A percentile compares a stretch with the other conserved stretches of the same genome.
These are phyloP conservation scores for Galaxias olidus DNA, from an alignment of 2,797 vertebrate genomes.

Conservation along the genomic window DNA sequence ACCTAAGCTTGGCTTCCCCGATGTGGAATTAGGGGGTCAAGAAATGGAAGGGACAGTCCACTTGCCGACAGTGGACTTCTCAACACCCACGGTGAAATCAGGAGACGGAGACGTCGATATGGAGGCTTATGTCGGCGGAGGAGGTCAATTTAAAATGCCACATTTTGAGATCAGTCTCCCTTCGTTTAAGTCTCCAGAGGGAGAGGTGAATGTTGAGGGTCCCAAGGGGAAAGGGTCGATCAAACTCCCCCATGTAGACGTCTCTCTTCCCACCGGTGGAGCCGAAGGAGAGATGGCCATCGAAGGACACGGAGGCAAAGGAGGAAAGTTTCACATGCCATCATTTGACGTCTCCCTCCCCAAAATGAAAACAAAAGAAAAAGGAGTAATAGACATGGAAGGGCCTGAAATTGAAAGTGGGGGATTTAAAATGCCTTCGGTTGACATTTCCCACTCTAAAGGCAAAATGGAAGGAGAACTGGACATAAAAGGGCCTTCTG, in stretches of 20 bases:
- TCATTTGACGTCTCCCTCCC: slow-evolving; percentile 51
- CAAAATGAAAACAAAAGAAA: slow-evolving; percentile 46
- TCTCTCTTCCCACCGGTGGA: slow-evolving; percentile 59
- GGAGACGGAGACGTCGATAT: slow-evolving; percentile 44
- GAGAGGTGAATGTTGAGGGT: slow-evolving; percentile 32
- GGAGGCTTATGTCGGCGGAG: slow-evolving; percentile 58
- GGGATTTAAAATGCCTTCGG: slow-evolving; percentile 36
- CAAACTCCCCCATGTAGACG: slow-evolving; percentile 61
- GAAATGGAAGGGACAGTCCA: slow-evolving; percentile 34
- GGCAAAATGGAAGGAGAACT: slow-evolving; percentile 30
- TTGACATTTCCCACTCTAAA: slow-evolving; percentile 59
- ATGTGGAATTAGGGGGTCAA: slow-evolving; percentile 37
- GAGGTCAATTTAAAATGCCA: slow-evolving; percentile 70
- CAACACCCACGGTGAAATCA: slow-evolving; percentile 54
- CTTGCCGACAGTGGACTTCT: slow-evolving; percentile 52
- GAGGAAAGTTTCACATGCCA: slow-evolving; percentile 67
- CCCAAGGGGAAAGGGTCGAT: slow-evolving; percentile 39
- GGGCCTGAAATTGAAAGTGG: slow-evolving; percentile 25
- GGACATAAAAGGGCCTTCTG: slow-evolving; percentile 38
- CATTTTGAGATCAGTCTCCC: slow-evolving; percentile 62
- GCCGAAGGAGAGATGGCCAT: slow-evolving; percentile 39
- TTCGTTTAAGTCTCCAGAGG: slow-evolving; percentile 52
- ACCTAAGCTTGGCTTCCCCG: slow-evolving; percentile 45
- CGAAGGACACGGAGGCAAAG: slow-evolving; percentile 33
- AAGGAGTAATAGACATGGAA: slow-evolving; percentile 33